Conservation (phyloP, 2,113 vertebrate genomes). For the Nesogale talazaci region DNA sequence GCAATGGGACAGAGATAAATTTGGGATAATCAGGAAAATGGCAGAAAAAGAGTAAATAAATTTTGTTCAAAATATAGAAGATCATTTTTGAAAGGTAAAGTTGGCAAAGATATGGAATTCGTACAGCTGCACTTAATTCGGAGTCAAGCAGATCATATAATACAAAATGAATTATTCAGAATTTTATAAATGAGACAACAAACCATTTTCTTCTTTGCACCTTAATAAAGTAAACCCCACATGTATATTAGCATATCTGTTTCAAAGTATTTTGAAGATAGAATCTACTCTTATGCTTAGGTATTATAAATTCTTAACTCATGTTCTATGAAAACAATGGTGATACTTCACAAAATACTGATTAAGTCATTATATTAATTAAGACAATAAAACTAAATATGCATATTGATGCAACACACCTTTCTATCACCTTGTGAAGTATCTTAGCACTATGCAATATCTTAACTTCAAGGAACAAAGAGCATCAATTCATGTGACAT, state of each 20-base stretch:
- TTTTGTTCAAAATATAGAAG: not conserved
- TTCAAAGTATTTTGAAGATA: not conserved
- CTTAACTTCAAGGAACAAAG: not conserved
- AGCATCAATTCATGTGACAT: slow-evolving; percentile 26
- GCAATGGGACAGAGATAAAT: not conserved
- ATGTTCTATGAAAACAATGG: slow-evolving; percentile 1
- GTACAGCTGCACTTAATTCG: not conserved
- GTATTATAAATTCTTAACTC: not conserved
- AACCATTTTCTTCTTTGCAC: slow-evolving; percentile 21
- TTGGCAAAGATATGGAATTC: not conserved
- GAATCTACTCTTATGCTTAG: not conserved
- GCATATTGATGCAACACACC: not conserved
- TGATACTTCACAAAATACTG: not conserved
- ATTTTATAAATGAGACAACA: not conserved
- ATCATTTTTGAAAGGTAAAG: not conserved
- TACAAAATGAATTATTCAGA: not conserved
- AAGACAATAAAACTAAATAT: not conserved
- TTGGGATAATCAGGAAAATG: not conserved
- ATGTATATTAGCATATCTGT: not conserved
- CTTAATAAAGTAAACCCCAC: not conserved
- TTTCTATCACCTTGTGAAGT: not conserved
- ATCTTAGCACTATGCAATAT: not conserved
- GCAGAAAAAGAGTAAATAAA: not conserved
- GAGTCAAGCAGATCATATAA: not conserved
- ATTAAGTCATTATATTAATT: slow-evolving; percentile 9